These are phyloP conservation scores for Bedellia somnulentella DNA, from an alignment of 2,888 invertebrate genomes.

Conservation along the genomic window DNA sequence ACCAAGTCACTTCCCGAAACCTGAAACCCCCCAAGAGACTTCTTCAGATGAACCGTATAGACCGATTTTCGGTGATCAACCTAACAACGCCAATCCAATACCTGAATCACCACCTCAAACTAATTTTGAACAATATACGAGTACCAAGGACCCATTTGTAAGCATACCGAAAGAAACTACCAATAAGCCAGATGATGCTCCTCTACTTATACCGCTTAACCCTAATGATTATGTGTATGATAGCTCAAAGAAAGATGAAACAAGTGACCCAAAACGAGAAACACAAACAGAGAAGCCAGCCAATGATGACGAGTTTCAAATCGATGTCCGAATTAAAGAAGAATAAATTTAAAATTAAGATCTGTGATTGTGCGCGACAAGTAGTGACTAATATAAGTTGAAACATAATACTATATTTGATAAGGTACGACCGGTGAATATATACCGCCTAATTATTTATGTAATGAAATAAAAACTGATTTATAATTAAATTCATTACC, in stretches of 20 bases:
- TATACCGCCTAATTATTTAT: too few species aligned
- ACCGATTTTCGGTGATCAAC: neutral
- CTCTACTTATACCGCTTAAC: slow-evolving; percentile 31
- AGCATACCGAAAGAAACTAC: slow-evolving; percentile 18
- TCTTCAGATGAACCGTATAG: neutral
- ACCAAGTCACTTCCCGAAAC: too few species aligned
- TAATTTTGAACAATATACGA: too few species aligned
- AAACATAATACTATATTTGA: too few species aligned
- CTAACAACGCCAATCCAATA: neutral
- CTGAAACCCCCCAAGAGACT: too few species aligned
- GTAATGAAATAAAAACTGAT: too few species aligned
- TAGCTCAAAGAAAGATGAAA: slow-evolving; percentile 24
- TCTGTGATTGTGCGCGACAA: too few species aligned
- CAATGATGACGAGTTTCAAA: slow-evolving; percentile 24
- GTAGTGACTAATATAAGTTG: too few species aligned
- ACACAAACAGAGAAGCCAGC: slow-evolving; percentile 18
- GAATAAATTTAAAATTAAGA: slow-evolving; percentile 13
- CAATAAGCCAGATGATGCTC: slow-evolving; percentile 19
- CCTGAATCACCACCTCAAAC: neutral
- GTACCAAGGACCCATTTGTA: too few species aligned
- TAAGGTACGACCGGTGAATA: too few species aligned
- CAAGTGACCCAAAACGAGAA: slow-evolving; percentile 34
- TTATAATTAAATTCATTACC: too few species aligned
- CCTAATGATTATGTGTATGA: slow-evolving; percentile 26
- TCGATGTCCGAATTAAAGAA: slow-evolving; percentile 34